Percentiles rank a stretch among this genome's conserved stretches.
phyloP scores from a whole-genome alignment of 1,140 invertebrate genomes.

The Drosophila ohnishii region DNA sequence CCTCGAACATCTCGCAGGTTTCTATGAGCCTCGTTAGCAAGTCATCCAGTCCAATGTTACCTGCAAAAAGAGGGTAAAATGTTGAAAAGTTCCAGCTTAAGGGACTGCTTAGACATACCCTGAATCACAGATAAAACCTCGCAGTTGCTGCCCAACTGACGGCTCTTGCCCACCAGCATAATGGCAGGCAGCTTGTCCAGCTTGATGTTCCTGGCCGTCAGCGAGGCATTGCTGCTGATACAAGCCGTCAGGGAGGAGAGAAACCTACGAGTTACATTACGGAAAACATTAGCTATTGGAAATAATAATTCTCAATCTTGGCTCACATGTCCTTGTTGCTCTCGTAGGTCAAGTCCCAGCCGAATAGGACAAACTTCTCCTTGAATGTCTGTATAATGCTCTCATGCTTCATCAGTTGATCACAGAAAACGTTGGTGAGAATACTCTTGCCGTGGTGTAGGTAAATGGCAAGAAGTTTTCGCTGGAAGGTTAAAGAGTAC shows the following conservation, averaged over 20 bases:
- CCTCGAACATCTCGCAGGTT: slow-evolving; percentile 92
- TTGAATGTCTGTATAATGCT: slow-evolving; percentile 93
- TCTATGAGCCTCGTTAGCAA: slow-evolving; percentile 93
- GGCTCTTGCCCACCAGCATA: slow-evolving; percentile 93
- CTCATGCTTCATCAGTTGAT: slow-evolving; percentile 94
- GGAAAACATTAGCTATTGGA: not conserved
- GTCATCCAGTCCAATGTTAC: slow-evolving; percentile 93
- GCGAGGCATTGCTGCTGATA: slow-evolving; percentile 86
- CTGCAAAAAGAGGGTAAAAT: slow-evolving; percentile 21
- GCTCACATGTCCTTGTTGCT: slow-evolving; percentile 91
- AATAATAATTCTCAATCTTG: not conserved
- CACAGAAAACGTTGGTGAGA: slow-evolving; percentile 97
- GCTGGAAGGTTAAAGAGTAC: slow-evolving; percentile 86
- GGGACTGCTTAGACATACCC: slow-evolving; percentile 37
- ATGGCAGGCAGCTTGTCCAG: slow-evolving; percentile 93
- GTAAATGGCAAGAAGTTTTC: slow-evolving; percentile 95
- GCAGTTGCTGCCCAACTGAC: slow-evolving; percentile 89
- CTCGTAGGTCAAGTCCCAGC: slow-evolving; percentile 96
- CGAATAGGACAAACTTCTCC: slow-evolving; percentile 95
- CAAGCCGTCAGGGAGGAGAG: slow-evolving; percentile 86
- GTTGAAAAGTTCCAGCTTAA: not conserved
- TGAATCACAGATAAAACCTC: slow-evolving; percentile 92
- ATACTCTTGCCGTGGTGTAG: slow-evolving; percentile 97
- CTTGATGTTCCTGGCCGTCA: slow-evolving; percentile 92
- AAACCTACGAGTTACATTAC: slow-evolving; percentile 84